Evolutionary conservation across 2,113 vertebrate genomes (phyloP).

Genomic region (Poeciliopsis retropinna): DNA sequence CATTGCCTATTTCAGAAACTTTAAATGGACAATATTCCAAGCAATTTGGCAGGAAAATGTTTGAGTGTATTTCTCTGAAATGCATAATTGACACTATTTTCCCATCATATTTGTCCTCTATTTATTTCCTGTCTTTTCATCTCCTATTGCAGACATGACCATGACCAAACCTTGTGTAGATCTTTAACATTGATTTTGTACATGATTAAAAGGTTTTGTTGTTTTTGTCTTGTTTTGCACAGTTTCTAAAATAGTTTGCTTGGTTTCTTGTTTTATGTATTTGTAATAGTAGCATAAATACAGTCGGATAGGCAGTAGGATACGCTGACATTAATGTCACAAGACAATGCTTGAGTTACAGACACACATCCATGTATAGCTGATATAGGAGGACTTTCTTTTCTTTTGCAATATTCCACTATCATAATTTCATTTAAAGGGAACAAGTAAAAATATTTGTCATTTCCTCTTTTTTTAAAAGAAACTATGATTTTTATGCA

Average conservation of each 20-base stretch:
- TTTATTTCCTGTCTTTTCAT: constrained; percentile 62
- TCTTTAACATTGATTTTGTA: constrained; percentile 25
- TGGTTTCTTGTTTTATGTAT: constrained; percentile 8
- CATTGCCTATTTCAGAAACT: constrained; percentile 80
- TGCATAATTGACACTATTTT: constrained; percentile 53
- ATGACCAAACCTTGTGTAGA: constrained; percentile 47
- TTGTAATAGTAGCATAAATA: constrained; percentile 1
- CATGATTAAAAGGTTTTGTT: constrained; percentile 19
- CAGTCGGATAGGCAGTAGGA: too few relatives aligned
- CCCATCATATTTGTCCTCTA: constrained; percentile 83
- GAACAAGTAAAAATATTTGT: neutral
- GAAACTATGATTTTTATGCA: constrained; percentile 63
- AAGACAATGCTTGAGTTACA: too few relatives aligned
- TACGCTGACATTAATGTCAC: too few relatives aligned
- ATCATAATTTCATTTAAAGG: neutral
- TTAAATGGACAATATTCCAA: constrained; percentile 79
- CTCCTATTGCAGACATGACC: constrained; percentile 87
- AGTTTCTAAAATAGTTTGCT: constrained; percentile 29
- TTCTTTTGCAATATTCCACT: neutral
- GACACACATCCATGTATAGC: neutral
- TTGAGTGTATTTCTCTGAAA: constrained; percentile 82
- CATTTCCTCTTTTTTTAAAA: neutral
- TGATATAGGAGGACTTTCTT: neutral
- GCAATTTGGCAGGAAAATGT: constrained; percentile 57
- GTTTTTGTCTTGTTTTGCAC: constrained; percentile 40